Conservation (phyloP, 1,140 invertebrate species). For the Thaumatotibia leucotreta region DNA sequence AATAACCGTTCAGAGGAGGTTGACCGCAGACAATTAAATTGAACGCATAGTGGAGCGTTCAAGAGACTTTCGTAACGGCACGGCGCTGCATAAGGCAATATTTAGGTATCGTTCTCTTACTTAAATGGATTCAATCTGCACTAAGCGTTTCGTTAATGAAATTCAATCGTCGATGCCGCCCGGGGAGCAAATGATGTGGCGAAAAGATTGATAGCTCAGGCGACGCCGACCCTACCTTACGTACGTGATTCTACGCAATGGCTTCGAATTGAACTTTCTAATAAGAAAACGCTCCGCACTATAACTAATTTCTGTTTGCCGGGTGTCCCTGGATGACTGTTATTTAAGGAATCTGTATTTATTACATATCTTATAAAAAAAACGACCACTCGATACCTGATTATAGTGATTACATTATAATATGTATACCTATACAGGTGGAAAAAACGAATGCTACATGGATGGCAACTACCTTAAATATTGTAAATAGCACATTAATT, state of each 20-base stretch:
- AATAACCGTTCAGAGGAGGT: neutral
- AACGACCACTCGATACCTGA: neutral
- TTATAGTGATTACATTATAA: too few relatives aligned
- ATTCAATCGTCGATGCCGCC: constrained; percentile 62
- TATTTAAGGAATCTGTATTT: neutral
- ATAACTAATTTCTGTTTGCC: neutral
- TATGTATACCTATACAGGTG: too few relatives aligned
- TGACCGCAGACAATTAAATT: constrained; percentile 8
- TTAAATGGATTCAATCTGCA: constrained; percentile 74
- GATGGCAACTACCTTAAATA: too few relatives aligned
- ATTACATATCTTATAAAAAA: neutral
- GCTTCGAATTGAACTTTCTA: constrained; percentile 13
- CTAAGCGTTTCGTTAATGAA: constrained; percentile 75
- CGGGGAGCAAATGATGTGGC: constrained; percentile 73
- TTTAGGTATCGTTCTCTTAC: constrained; percentile 55
- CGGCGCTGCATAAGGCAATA: constrained; percentile 39
- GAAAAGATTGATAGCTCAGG: constrained; percentile 62
- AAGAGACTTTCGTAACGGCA: neutral
- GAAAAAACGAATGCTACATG: too few relatives aligned
- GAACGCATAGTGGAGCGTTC: neutral
- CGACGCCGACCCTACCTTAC: constrained; percentile 21
- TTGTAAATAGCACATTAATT: too few relatives aligned
- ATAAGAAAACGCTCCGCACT: constrained; percentile 3
- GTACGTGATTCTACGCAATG: constrained; percentile 20
- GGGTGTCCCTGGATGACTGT: neutral